Conservation (phyloP, 1,140 invertebrate genomes). For the Eriosoma lanigerum region DNA sequence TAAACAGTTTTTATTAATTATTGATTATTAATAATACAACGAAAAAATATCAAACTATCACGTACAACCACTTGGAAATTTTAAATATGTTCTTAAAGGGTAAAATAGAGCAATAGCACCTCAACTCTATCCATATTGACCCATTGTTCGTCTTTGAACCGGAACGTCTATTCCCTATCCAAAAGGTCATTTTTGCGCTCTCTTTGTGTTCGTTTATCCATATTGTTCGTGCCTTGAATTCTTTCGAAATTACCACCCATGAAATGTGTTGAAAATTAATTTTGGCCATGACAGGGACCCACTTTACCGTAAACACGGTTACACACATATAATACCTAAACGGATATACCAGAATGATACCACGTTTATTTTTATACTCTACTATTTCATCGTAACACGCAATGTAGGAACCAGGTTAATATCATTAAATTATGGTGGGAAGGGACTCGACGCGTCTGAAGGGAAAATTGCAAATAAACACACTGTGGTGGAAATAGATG, state of each 20-base stretch:
- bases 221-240: neutral
- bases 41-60: no score
- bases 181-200: slow-evolving; percentile 20
- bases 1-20: no score
- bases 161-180: neutral
- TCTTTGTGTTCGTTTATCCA: neutral
- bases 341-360: no score
- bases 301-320: neutral
- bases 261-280: slow-evolving; percentile 20
- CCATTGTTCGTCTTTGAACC: slow-evolving; percentile 22
- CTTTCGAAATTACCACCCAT: slow-evolving; percentile 1
- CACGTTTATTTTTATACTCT: neutral
- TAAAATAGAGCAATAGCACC: neutral
- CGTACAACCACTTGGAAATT: no score
- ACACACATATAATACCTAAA: neutral
- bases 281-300: neutral
- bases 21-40: no score
- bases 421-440: neutral
- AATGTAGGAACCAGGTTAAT: neutral
- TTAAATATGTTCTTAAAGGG: neutral
- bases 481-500: neutral
- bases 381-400: neutral
- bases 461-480: slow-evolving; percentile 13
- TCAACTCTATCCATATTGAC: neutral
- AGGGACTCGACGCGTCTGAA: neutral